Conservation (phyloP, 1,140 invertebrate species). For the Cydia pomonella region DNA sequence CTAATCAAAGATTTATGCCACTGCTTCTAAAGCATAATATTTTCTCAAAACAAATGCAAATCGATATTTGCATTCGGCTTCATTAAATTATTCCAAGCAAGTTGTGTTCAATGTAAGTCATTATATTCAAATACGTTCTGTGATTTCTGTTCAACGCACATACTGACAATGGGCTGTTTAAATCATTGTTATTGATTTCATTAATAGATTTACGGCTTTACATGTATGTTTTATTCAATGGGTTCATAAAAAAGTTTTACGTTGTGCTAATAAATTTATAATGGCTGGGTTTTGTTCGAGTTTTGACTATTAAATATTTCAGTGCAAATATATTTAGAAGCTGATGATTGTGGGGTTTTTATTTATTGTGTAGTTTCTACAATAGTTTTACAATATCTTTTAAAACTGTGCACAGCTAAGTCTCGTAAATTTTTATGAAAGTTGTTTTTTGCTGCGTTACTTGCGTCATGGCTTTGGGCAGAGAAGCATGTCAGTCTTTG, state of each 20-base stretch:
- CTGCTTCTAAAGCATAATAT: constrained; percentile 19
- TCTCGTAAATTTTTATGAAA: too few species aligned
- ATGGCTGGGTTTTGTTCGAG: constrained; percentile 2
- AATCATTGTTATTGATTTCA: constrained; percentile 33
- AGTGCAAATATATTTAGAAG: not conserved
- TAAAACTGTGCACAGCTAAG: too few species aligned
- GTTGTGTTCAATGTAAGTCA: constrained; percentile 24
- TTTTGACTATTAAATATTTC: not conserved
- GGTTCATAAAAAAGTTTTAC: constrained; percentile 3
- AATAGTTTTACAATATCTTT: too few species aligned
- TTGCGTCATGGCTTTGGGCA: too few species aligned
- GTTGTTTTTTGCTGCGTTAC: too few species aligned
- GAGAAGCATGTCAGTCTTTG: too few species aligned
- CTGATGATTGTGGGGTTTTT: not conserved
- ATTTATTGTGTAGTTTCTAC: not conserved
- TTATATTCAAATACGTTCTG: constrained; percentile 23
- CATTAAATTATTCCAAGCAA: constrained; percentile 31
- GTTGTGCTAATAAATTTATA: constrained; percentile 17
- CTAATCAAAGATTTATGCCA: constrained; percentile 16
- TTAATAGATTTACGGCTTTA: constrained; percentile 31
- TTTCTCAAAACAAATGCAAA: constrained; percentile 32
- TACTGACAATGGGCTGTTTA: constrained; percentile 24
- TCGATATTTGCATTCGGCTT: constrained; percentile 21
- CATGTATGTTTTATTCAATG: constrained; percentile 26
- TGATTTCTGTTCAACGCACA: constrained; percentile 29